A percentile compares a stretch with the other conserved stretches of the same genome.
These are phyloP conservation scores for Poeciliopsis paucimaculata DNA, from an alignment of 2,797 vertebrate genomes.

Conservation along the genomic window DNA sequence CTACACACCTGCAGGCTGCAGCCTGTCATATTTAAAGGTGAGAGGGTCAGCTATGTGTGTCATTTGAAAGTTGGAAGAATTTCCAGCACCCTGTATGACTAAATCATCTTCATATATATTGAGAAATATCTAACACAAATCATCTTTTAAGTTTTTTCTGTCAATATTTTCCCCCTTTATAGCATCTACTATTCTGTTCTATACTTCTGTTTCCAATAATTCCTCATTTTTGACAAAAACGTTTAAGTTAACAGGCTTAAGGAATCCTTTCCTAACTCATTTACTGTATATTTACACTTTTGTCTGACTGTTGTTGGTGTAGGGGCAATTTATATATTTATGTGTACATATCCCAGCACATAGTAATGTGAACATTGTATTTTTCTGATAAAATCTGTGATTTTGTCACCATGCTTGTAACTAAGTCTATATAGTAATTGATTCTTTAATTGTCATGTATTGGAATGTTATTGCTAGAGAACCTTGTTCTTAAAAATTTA, in stretches of 20 bases:
- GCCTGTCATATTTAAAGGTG: constrained; percentile 97
- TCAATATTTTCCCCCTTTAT: neutral
- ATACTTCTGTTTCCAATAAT: neutral
- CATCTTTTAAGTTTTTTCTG: neutral
- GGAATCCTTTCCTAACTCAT: neutral
- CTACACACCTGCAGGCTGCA: constrained; percentile 91
- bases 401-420: neutral
- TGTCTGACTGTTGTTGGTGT: neutral
- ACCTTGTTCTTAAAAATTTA: neutral
- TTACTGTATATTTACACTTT: neutral
- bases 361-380: neutral
- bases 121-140: neutral
- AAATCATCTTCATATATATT: neutral
- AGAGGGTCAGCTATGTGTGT: constrained; percentile 26
- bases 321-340: neutral
- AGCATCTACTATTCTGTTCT: neutral
- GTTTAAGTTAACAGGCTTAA: neutral
- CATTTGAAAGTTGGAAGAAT: neutral
- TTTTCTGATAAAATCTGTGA: neutral
- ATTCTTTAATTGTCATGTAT: neutral
- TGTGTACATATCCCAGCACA: neutral
- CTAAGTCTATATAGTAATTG: neutral
- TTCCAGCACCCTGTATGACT: neutral
- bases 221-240: neutral
- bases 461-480: neutral